Percentiles rank a stretch among this genome's conserved stretches.
phyloP scores from a whole-genome alignment of 2,113 vertebrate genomes.

The Seriola quinqueradiata region DNA sequence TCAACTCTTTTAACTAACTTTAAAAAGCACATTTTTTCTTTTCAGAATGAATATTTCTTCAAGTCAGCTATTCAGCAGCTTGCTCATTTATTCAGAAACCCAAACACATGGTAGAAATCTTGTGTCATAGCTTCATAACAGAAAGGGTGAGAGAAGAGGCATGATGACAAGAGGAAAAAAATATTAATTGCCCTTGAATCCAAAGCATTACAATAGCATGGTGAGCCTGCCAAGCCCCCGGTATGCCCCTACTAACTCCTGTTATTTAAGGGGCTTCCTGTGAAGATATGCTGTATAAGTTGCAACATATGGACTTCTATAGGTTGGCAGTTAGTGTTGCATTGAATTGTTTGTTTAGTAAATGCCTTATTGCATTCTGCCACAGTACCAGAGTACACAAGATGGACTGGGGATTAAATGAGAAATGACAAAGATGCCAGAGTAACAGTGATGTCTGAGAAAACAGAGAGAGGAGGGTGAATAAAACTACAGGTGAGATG shows the following conservation, averaged over 20 bases:
- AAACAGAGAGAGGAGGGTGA: conserved; percentile 1
- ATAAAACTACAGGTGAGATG: not conserved
- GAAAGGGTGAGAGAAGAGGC: not conserved
- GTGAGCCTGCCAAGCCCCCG: conserved; percentile 34
- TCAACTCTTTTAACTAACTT: not conserved
- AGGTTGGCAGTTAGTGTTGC: not conserved
- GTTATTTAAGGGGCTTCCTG: conserved; percentile 1
- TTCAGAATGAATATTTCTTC: not conserved
- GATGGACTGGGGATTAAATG: conserved; percentile 11
- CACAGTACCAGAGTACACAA: conserved; percentile 8
- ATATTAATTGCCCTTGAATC: conserved; percentile 36
- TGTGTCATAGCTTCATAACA: not conserved
- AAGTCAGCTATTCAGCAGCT: not conserved
- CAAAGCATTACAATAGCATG: conserved; percentile 12
- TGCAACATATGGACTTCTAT: not conserved
- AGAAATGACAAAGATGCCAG: conserved; percentile 3
- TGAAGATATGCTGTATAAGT: conserved; percentile 6
- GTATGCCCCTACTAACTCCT: not conserved
- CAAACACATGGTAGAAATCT: not conserved
- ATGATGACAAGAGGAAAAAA: conserved; percentile 19
- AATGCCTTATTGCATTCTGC: conserved; percentile 28
- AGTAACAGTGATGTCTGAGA: not conserved
- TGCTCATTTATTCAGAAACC: not conserved
- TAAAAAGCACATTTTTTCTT: not conserved
- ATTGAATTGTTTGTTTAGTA: conserved; percentile 6